phyloP scores from a whole-genome alignment of 2,797 vertebrate species.

The Graptemys geographica region DNA sequence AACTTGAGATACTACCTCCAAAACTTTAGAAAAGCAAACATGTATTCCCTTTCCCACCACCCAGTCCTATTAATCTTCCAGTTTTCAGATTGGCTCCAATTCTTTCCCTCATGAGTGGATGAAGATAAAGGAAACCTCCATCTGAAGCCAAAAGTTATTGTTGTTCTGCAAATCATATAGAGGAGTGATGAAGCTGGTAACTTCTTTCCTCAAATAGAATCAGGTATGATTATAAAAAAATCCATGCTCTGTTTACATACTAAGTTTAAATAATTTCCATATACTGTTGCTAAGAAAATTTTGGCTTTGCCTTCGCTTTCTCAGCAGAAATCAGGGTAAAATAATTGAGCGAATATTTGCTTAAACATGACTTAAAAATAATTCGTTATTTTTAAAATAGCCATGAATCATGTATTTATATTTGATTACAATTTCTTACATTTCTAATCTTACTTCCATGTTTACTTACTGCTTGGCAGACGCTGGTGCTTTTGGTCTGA shows the following conservation, averaged over 20 bases:
- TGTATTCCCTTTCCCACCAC: background rate
- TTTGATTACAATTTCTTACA: background rate
- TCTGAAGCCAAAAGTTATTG: background rate
- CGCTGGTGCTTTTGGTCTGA: slow-evolving; percentile 89
- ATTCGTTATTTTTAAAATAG: background rate
- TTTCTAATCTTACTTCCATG: background rate
- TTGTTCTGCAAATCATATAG: background rate
- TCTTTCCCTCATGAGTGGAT: background rate
- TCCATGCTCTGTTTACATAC: background rate
- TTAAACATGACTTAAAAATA: background rate
- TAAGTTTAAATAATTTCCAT: background rate
- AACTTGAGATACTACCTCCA: background rate
- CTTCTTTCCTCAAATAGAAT: background rate
- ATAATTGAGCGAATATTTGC: background rate
- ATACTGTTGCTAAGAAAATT: background rate
- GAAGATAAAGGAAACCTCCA: background rate
- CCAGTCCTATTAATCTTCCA: background rate
- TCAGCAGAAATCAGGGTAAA: background rate
- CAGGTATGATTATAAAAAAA: background rate
- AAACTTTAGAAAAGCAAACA: background rate
- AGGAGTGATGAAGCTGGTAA: background rate
- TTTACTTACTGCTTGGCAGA: slow-evolving; percentile 96
- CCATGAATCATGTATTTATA: background rate
- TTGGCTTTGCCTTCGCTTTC: background rate
- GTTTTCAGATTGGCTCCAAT: background rate